These are phyloP conservation scores for Penaeus vannamei DNA, from an alignment of 1,140 invertebrate genomes.

Conservation along the genomic window DNA sequence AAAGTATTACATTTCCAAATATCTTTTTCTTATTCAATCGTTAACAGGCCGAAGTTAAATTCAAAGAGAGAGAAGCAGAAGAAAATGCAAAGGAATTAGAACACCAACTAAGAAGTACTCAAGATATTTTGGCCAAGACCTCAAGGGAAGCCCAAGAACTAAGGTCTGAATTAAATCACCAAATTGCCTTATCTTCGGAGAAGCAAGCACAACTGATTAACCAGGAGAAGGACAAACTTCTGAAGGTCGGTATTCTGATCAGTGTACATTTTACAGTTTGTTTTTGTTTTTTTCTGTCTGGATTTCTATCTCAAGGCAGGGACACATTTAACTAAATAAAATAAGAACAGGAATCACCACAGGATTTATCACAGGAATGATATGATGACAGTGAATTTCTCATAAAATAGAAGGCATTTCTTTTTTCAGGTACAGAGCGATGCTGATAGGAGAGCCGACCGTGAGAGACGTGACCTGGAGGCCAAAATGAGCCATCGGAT, in stretches of 20 bases:
- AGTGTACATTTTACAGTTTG: too few species aligned
- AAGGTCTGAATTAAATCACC: constrained; percentile 19
- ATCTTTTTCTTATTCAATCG: background rate
- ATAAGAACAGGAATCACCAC: too few species aligned
- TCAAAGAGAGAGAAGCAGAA: constrained; percentile 43
- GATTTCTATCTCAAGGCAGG: too few species aligned
- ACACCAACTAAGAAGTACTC: constrained; percentile 25
- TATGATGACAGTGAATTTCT: too few species aligned
- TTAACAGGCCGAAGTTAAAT: constrained; percentile 12
- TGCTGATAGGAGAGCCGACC: constrained; percentile 48
- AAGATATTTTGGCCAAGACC: constrained; percentile 38
- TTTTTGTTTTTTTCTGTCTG: too few species aligned
- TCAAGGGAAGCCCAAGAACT: constrained; percentile 39
- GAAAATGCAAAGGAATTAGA: constrained; percentile 33
- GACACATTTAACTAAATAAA: too few species aligned
- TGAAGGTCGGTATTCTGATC: background rate
- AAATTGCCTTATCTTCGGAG: constrained; percentile 34
- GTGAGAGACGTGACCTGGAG: constrained; percentile 40
- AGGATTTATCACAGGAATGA: too few species aligned
- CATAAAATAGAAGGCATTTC: background rate
- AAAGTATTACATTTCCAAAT: background rate
- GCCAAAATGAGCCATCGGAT: constrained; percentile 29
- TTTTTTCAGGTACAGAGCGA: constrained; percentile 49
- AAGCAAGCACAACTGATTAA: constrained; percentile 45
- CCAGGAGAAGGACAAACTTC: constrained; percentile 48